Percentiles rank a stretch among this genome's conserved stretches.
These are phyloP conservation scores for Petrocephalus zakoni DNA, from an alignment of 2,113 vertebrate species.

Conservation along the genomic window DNA sequence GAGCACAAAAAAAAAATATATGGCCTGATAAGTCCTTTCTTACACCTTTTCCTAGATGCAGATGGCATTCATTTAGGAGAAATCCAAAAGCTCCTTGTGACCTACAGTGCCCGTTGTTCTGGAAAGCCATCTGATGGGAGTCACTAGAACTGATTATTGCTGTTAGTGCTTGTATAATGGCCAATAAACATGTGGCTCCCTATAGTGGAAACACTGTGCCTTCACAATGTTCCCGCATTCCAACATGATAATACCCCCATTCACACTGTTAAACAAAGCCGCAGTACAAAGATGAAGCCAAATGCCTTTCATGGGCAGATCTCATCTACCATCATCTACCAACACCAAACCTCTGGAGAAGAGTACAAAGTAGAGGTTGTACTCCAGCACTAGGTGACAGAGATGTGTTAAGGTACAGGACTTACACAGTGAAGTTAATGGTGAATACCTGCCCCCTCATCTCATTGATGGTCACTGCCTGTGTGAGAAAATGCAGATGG, in stretches of 20 bases:
- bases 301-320: not conserved
- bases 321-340: not conserved
- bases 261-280: not conserved
- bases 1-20: not conserved
- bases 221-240: not conserved
- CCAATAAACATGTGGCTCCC: not conserved
- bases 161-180: not conserved
- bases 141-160: not conserved
- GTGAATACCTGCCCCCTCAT: constrained; percentile 53
- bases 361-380: not conserved
- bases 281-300: not conserved
- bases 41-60: too few species aligned
- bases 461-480: constrained; percentile 64
- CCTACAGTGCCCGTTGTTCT: not conserved
- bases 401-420: not conserved
- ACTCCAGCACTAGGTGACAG: not conserved
- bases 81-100: not conserved
- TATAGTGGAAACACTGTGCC: not conserved
- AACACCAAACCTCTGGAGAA: not conserved
- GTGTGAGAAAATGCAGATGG: constrained; percentile 12
- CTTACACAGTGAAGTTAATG: constrained; percentile 43
- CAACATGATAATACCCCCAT: not conserved
- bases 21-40: too few species aligned
- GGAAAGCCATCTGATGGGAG: not conserved
- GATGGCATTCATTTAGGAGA: not conserved